A percentile compares a stretch with the other conserved stretches of the same genome.
Evolutionary conservation across 2,113 vertebrate genomes (phyloP).

Genomic region (Microtus richardsoni): DNA sequence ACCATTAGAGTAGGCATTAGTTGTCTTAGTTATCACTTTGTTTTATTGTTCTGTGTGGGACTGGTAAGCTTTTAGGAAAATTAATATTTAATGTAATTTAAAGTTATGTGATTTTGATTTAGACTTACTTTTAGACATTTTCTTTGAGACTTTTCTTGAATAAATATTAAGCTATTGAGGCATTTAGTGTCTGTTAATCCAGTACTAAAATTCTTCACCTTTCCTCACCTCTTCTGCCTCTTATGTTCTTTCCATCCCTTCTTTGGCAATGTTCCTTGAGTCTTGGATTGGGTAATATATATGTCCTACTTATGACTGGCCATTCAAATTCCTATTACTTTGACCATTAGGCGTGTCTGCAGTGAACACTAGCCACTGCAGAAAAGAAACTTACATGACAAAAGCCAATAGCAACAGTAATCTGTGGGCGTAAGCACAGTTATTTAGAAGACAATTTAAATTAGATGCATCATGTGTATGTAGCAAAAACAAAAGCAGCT

Average conservation of each 20-base stretch:
- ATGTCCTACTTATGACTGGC: not conserved
- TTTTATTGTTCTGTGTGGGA: conserved; percentile 1
- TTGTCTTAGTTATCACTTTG: not conserved
- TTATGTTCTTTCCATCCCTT: not conserved
- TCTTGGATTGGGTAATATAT: not conserved
- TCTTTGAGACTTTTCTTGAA: not conserved
- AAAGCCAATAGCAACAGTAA: not conserved
- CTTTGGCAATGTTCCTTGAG: not conserved
- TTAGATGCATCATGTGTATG: not conserved
- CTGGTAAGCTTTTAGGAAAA: conserved; percentile 10
- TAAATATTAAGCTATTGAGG: not conserved
- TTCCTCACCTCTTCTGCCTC: not conserved
- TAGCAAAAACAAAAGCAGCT: not conserved
- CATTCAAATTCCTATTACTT: not conserved
- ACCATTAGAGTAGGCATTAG: not conserved
- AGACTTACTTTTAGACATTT: not conserved
- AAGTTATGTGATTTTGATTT: not conserved
- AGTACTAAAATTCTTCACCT: not conserved
- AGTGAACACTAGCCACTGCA: not conserved
- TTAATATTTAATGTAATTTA: conserved; percentile 23
- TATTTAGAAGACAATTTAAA: not conserved
- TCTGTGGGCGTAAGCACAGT: not conserved
- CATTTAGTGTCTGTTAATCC: not conserved
- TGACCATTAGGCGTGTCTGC: not conserved
- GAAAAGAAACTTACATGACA: not conserved